A percentile compares a stretch with the other conserved stretches of the same genome.
Conservation (phyloP, 2,888 invertebrate genomes). For the Lottia gigantea region DNA sequence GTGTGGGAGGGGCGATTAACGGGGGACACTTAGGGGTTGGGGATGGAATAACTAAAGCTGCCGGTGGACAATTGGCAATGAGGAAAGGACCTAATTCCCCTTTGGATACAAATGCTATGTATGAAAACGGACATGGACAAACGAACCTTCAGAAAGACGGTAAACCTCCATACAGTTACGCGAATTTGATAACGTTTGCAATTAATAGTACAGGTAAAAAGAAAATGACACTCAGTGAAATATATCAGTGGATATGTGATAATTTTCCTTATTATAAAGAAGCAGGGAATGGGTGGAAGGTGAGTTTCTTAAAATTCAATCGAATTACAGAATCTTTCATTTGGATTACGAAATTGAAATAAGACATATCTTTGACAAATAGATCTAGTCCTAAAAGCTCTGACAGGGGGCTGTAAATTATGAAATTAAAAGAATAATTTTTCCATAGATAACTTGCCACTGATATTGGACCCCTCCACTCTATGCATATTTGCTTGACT, state of each 20-base stretch:
- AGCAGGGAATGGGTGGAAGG: constrained; percentile 79
- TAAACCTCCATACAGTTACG: constrained; percentile 75
- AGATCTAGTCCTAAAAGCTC: too few species aligned
- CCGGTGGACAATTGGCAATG: constrained; percentile 54
- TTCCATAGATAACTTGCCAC: too few species aligned
- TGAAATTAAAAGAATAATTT: too few species aligned
- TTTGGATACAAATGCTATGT: constrained; percentile 55
- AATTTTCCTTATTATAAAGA: constrained; percentile 80
- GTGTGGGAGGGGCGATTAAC: constrained; percentile 61
- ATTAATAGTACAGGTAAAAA: constrained; percentile 76
- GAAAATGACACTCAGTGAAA: constrained; percentile 80
- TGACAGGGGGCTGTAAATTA: too few species aligned
- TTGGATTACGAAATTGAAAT: too few species aligned
- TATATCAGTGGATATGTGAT: constrained; percentile 79
- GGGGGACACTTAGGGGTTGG: constrained; percentile 37
- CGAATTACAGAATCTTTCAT: too few species aligned
- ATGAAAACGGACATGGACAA: constrained; percentile 48
- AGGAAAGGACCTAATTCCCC: constrained; percentile 61
- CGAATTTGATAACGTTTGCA: constrained; percentile 78
- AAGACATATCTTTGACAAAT: too few species aligned
- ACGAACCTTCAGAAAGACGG: constrained; percentile 60
- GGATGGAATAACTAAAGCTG: constrained; percentile 43
- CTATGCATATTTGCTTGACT: too few species aligned
- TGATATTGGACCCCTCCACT: too few species aligned
- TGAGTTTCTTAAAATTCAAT: constrained; percentile 57